Evolutionary conservation across 1,140 invertebrate genomes (phyloP), one percentile per base, ranked within the genome.

Genomic region (Drosophila truncata): DNA sequence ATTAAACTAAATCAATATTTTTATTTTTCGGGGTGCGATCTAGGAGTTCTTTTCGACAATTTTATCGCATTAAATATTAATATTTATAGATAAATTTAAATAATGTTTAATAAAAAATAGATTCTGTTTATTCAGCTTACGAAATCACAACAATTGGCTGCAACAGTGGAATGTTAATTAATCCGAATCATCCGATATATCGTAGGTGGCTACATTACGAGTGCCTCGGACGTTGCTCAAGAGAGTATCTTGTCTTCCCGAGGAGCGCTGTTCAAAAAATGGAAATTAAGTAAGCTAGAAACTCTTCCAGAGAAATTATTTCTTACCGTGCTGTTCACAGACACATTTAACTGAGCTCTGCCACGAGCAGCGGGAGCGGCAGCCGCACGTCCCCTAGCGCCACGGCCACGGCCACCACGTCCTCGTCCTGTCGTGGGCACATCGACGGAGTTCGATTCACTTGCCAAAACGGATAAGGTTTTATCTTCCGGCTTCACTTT

Each of bases 111-210:
- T 37, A 37, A 2, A 35, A 54, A 54, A n/a, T 8, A 5, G 10
- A 16, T 16, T 0, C 2, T 5, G n/a, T 35, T 54, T 54, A 35
- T 35, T 23, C 8, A 54, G 13, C 14, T 54, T 54, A 16, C 4
- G 1, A 54, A 35, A 35, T 37, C 13, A 35, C 50, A 54, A 16
- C 11, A 31, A 31, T 31, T 14, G 4, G n/a, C 47, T 20, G 49
- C 13, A 4, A 23, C 23, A 3, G 0, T 54, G 55, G 55, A 77
- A 65, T 73, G 42, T 10, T 4, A 31, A 10, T 64, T 60, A 88
- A 52, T 90, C 80, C 9, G 73, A 78, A 66, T 88, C 84, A 82
- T 87, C 83, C 0, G 77, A 78, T 46, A 87, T 57, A 23, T 57
- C 54, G 20, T 72, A 78, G 20, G 10, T 33, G 16, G 25, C 7